Conservation (phyloP, 2,113 vertebrate genomes). For the Pteronura brasiliensis region DNA sequence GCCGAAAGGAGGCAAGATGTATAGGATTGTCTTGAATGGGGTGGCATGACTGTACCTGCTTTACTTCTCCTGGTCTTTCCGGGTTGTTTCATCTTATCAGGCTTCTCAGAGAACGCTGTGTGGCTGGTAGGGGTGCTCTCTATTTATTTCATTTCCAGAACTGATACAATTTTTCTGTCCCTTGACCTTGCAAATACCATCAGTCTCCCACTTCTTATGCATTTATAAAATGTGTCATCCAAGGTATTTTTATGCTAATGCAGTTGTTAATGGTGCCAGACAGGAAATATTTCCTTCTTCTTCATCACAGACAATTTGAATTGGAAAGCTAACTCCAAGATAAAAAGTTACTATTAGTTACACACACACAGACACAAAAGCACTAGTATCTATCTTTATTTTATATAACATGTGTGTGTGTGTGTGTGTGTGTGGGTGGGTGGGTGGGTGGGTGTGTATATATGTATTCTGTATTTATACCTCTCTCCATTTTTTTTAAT, state of each 20-base stretch:
- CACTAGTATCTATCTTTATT: not conserved
- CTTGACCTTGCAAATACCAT: not conserved
- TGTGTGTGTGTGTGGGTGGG: rapidly evolving
- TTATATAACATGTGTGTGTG: not conserved
- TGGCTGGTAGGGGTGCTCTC: not conserved
- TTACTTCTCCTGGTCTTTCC: not conserved
- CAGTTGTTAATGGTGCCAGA: slow-evolving; percentile 40
- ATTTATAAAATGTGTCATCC: slow-evolving; percentile 33
- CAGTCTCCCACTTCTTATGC: not conserved
- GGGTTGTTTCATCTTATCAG: not conserved
- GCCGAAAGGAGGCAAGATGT: not conserved
- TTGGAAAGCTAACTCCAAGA: not conserved
- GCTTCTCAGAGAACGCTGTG: not conserved
- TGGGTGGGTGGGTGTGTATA: not conserved
- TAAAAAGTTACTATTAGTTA: not conserved
- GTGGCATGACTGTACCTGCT: rapidly evolving
- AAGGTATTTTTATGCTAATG: slow-evolving; percentile 52
- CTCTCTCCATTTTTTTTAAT: not conserved
- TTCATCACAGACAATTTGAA: slow-evolving; percentile 30
- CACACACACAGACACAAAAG: not conserved
- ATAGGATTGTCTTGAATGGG: not conserved
- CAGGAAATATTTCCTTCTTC: slow-evolving; percentile 40
- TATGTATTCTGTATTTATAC: not conserved
- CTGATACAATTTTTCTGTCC: not conserved
- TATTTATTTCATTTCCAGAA: not conserved